Conservation (phyloP, 2,888 invertebrate species). For the Leptopterna dolabrata region DNA sequence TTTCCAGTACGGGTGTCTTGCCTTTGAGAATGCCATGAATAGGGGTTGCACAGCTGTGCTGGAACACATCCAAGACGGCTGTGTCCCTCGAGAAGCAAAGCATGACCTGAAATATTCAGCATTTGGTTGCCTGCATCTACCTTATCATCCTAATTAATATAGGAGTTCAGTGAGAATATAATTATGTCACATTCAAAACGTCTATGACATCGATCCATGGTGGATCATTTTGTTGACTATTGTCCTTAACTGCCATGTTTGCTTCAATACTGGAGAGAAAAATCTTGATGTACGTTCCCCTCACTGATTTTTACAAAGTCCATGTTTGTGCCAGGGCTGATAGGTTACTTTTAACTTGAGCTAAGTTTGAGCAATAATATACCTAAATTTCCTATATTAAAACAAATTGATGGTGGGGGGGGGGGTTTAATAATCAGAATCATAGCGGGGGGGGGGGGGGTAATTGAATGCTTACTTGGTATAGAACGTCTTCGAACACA, state of each 20-base stretch:
- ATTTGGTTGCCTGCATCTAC: neutral
- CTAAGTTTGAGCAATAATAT: no score
- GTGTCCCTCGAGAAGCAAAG: constrained; percentile 92
- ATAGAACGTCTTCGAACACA: constrained; percentile 95
- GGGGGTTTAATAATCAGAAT: no score
- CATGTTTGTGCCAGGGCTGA: no score
- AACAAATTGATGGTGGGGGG: no score
- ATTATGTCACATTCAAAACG: neutral
- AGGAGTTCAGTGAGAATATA: neutral
- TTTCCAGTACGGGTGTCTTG: constrained; percentile 75
- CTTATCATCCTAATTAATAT: no score
- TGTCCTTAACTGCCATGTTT: no score
- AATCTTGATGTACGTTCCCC: no score
- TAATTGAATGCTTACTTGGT: constrained; percentile 83
- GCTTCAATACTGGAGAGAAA: no score
- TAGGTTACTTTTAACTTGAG: no score
- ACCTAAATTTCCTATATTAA: no score
- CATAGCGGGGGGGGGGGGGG: no score
- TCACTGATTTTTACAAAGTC: no score
- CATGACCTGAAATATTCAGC: constrained; percentile 72
- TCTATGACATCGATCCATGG: neutral
- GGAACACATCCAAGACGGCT: constrained; percentile 80
- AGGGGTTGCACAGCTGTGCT: constrained; percentile 70
- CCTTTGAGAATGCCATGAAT: constrained; percentile 82
- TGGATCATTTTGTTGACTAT: neutral